Evolutionary conservation across 2,113 vertebrate species (phyloP), one percentile per base, ranked within the genome.

Genomic region (Ailuropoda melanoleuca): DNA sequence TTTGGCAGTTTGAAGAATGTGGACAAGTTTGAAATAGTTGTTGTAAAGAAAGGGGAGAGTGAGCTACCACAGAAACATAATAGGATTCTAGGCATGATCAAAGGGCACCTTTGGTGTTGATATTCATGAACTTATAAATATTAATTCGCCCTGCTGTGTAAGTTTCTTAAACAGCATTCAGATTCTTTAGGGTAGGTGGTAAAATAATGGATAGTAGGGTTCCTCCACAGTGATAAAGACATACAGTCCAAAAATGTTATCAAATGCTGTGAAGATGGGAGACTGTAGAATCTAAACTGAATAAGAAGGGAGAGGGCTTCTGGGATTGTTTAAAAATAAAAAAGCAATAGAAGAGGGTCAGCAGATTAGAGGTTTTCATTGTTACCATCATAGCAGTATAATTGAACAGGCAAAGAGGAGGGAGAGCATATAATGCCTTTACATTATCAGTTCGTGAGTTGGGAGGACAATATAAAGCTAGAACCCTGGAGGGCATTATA

Each of bases 321-420:
- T 23, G 23, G 60, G 12, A 34, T 62, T 60, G 56, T 13, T 29
- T 19, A 68, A 12, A 18, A 23, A 21, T 43, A 78, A 56, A 53
- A 81, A 74, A 58, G 31, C 60, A 95, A 0, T 56, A 72, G 17
- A 68, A 68, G 34, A 72, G 43, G 62, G 34, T 88, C 24, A 78
- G 18, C 77, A 62, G 46, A 70, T 94, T 53, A 90, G 39, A 96
- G 23, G 43, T 58, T 88, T 88, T 97, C 46, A 81, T 92, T 80
- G 82, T 55, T 43, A 37, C 39, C 13, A 3, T 53, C 29, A 68
- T 75, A 55, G 75, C 81, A 50, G 29, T 95, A 74, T 53, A 95
- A 68, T 37, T 84, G 50, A 95, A 93, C 6, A 89, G 56, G 26
- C 58, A 93, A 80, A 82, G 19, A 95, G 77, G 74, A 87, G 87